phyloP scores from a whole-genome alignment of 2,797 vertebrate genomes.

The Characodon lateralis region DNA sequence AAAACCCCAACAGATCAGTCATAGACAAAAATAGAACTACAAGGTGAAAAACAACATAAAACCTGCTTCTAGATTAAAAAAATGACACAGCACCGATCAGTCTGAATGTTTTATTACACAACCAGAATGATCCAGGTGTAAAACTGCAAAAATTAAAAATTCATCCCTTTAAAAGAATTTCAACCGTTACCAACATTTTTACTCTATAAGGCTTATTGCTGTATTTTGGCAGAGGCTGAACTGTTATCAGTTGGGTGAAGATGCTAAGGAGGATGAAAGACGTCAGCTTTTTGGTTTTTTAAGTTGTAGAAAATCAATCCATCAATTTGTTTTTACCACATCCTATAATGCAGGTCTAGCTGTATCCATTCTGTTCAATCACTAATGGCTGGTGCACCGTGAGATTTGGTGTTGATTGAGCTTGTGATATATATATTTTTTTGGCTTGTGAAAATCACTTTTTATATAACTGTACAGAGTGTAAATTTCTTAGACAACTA shows the following conservation, averaged over 20 bases:
- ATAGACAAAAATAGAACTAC: constrained; percentile 38
- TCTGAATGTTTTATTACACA: background rate
- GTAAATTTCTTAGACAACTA: constrained; percentile 30
- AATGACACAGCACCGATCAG: constrained; percentile 6
- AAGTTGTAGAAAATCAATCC: background rate
- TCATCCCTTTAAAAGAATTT: background rate
- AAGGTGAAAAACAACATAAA: constrained; percentile 23
- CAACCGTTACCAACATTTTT: background rate
- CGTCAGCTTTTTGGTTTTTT: background rate
- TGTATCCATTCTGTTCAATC: background rate
- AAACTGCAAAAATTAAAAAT: background rate
- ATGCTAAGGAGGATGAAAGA: background rate
- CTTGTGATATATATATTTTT: constrained; percentile 7
- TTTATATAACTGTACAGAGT: constrained; percentile 42
- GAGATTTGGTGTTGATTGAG: constrained; percentile 41
- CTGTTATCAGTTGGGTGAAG: background rate
- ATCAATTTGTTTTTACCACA: background rate
- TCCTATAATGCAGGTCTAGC: background rate
- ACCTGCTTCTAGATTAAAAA: constrained; percentile 10
- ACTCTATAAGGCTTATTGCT: background rate
- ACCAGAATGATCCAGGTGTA: background rate
- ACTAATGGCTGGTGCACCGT: constrained; percentile 36
- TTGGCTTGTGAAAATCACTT: constrained; percentile 12
- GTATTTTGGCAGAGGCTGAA: constrained; percentile 4
- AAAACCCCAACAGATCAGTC: constrained; percentile 41